Base-by-base conservation (phyloP, 2,888 invertebrate genomes). In the Ceraclea dissimilis region DNA sequence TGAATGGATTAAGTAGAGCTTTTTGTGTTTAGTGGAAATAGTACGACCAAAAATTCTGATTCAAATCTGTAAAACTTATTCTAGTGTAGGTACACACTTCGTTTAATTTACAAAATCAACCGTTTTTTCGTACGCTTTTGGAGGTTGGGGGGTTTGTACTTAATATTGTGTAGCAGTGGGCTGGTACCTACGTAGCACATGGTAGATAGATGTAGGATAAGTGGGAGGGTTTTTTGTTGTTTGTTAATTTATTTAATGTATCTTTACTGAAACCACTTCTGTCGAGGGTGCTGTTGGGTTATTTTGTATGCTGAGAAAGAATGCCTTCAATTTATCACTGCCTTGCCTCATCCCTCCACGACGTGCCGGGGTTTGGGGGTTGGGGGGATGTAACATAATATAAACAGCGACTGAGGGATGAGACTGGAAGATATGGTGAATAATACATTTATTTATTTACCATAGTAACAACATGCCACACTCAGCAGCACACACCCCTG, bases 261-360 rank as follows among this genome's bases (percentile, higher is more conserved):
- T 39, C 39, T 39, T 39, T 39, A 39, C 39, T 16, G 39, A 39
- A 39, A 39, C 39, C 39, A 39, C 39, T 39, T 39, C n/a, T 39
- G 39, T 39, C 39, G 39, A 16, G 39, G 39, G 39, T 39, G 39
- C 13, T 39, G 39, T 39, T 39, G 39, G 39, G 39, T 19, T 18
- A 46, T 46, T 46, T 19, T 19, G 18, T 46, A 20, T 46, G 18
- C 46, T 46, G 46, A 46, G 46, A 46, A 46, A 46, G 46, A 46
- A 46, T 46, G 46, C 46, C 46, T 46, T 46, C 46, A 46, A 46
- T 46, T 46, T 46, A 46, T 46, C 46, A 46, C 19, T 46, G 46
- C 11, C 20, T 46, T 18, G 20, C 18, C 19, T 19, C 46, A 10
- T 18, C 46, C 20, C 46, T 19, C 16, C 39, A 8, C 39, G 8